Evolutionary conservation across 2,888 invertebrate species (phyloP).

Genomic region (Cartodere bifasciata): DNA sequence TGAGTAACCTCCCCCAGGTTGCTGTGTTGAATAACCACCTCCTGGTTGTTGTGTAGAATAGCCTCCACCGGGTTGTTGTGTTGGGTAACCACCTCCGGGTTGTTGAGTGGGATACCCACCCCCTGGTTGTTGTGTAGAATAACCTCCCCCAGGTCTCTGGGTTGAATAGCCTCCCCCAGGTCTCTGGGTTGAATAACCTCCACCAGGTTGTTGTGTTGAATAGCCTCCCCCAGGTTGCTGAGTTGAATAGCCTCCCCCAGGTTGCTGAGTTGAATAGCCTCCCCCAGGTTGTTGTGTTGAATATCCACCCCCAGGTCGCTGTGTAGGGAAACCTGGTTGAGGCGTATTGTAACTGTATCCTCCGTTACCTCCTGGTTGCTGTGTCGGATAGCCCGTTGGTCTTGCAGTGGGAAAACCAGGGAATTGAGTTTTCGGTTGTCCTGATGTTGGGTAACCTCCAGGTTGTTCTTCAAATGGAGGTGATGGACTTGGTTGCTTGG

Average conservation of each 20-base stretch:
- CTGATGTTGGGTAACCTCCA: constrained; percentile 14
- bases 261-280: constrained; percentile 21
- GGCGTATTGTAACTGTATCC: no score
- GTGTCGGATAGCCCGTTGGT: constrained; percentile 15
- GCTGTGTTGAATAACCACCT: no score
- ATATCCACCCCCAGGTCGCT: constrained; percentile 12
- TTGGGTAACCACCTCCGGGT: constrained; percentile 10
- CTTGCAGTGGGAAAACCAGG: constrained; percentile 28
- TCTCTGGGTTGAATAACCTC: constrained; percentile 15
- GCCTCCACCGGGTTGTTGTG: constrained; percentile 14
- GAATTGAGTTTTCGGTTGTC: constrained; percentile 10
- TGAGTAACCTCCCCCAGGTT: no score
- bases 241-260: constrained; percentile 7
- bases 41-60: constrained; percentile 22
- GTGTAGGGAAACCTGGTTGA: constrained; percentile 13
- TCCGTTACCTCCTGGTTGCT: constrained; percentile 17
- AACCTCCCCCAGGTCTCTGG: no score
- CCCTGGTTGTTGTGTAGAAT: no score
- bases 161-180: no score
- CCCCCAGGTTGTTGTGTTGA: constrained; percentile 13
- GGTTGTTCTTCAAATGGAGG: constrained; percentile 5
- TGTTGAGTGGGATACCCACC: constrained; percentile 9
- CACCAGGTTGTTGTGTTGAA: no score
- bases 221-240: no score
- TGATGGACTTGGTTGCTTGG: constrained; percentile 10